A percentile compares a stretch with the other conserved stretches of the same genome.
phyloP scores from a whole-genome alignment of 2,113 vertebrate species.

The Hyaena hyaena region DNA sequence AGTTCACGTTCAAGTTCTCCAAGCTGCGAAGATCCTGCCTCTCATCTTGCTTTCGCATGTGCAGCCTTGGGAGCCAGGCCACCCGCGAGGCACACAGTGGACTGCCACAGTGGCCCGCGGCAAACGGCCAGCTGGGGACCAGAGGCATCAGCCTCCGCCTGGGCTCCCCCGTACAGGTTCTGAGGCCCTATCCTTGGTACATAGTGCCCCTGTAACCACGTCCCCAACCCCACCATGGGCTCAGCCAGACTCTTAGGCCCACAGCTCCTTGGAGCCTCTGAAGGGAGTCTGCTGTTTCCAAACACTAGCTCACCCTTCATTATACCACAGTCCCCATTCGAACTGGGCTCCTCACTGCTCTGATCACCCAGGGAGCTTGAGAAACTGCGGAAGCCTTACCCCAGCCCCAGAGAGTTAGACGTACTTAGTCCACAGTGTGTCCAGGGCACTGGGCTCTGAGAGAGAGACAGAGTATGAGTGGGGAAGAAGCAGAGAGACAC shows the following conservation, averaged over 20 bases:
- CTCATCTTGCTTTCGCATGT: neutral
- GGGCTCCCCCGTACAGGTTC: accelerated
- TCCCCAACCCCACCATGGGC: neutral
- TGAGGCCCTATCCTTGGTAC: too few species aligned
- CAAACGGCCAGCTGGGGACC: neutral
- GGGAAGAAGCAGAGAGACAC: too few species aligned
- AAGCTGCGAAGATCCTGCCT: neutral
- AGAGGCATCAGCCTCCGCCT: neutral
- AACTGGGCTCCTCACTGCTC: neutral
- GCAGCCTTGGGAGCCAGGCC: neutral
- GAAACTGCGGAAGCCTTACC: neutral
- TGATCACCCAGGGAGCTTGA: neutral
- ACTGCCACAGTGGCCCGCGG: accelerated
- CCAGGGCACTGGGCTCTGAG: neutral
- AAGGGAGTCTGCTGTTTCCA: neutral
- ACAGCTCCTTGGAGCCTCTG: neutral
- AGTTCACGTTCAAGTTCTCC: neutral
- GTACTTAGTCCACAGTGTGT: neutral
- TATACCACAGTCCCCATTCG: neutral
- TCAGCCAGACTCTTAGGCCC: neutral
- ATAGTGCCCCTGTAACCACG: neutral
- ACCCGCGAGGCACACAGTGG: accelerated
- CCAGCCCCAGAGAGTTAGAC: neutral
- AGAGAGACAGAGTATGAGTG: too few species aligned
- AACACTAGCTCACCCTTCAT: neutral